These are phyloP conservation scores for Lagocephalus sceleratus DNA, from an alignment of 2,797 vertebrate genomes.

Conservation along the genomic window DNA sequence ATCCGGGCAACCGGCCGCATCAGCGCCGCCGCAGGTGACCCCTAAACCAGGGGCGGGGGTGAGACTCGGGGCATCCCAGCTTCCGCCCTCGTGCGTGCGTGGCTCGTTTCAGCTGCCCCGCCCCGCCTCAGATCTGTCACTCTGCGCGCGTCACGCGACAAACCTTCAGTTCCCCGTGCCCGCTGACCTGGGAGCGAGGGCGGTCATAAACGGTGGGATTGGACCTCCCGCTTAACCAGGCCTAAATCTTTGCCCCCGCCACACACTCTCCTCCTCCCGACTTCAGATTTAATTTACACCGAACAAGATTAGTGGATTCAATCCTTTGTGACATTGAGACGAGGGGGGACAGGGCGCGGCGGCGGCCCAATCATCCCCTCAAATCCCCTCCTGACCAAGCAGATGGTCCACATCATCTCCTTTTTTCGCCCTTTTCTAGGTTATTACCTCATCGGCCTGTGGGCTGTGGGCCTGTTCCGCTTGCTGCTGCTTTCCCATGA, in stretches of 20 bases:
- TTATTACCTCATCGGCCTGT: conserved; percentile 56
- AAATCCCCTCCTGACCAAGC: conserved; percentile 61
- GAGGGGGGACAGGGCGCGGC: conserved; percentile 58
- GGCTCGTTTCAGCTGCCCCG: background rate
- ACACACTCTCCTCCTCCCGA: conserved; percentile 18
- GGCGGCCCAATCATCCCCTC: conserved; percentile 63
- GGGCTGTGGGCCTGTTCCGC: conserved; percentile 17
- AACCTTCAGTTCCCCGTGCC: no score
- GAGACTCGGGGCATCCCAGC: no score
- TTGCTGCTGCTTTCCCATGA: no score
- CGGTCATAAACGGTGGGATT: background rate
- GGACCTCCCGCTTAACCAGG: background rate
- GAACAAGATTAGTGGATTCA: conserved; percentile 73
- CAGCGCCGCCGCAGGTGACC: conserved; percentile 30
- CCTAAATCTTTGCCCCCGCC: background rate
- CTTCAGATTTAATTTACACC: conserved; percentile 66
- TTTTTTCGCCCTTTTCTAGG: conserved; percentile 50
- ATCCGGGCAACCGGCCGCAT: conserved; percentile 46
- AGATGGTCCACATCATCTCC: conserved; percentile 68
- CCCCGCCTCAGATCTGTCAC: background rate
- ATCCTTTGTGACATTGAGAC: conserved; percentile 73
- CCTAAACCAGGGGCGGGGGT: background rate
- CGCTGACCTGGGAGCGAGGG: no score
- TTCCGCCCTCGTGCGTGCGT: background rate
- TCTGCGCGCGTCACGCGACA: background rate